phyloP scores from a whole-genome alignment of 2,113 vertebrate genomes.

The Furnarius figulus region DNA sequence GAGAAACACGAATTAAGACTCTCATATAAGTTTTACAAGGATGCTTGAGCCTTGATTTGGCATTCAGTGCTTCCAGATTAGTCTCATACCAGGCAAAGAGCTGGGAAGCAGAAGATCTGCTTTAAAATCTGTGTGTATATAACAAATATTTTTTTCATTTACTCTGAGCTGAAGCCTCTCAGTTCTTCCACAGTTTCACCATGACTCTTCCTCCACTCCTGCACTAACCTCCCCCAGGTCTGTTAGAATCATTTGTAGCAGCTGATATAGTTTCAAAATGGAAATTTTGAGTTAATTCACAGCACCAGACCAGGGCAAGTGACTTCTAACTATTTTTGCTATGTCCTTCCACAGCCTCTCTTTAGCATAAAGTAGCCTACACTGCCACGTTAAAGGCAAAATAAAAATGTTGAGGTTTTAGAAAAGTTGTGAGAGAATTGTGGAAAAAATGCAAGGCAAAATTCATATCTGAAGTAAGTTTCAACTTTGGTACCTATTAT shows the following conservation, averaged over 20 bases:
- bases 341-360: not conserved
- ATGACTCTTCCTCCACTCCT: fast-evolving
- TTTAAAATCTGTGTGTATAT: not conserved
- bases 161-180: not conserved
- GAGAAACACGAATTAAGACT: not conserved
- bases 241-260: not conserved
- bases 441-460: not conserved
- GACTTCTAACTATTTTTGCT: not conserved
- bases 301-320: not conserved
- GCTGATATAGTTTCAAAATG: not conserved
- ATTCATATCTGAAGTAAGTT: not conserved
- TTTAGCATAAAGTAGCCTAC: not conserved
- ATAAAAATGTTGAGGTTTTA: not conserved
- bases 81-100: not conserved
- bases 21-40: not conserved
- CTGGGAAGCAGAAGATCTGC: not conserved
- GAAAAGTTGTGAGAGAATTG: not conserved
- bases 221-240: not conserved
- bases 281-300: not conserved
- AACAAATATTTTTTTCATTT: not conserved
- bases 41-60: not conserved
- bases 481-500: not conserved
- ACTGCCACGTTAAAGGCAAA: not conserved
- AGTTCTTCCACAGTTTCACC: not conserved
- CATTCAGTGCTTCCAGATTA: not conserved